A percentile compares a stretch with the other conserved stretches of the same genome.
Conservation (phyloP, 2,888 invertebrate species). For the Punctoribates punctum region DNA sequence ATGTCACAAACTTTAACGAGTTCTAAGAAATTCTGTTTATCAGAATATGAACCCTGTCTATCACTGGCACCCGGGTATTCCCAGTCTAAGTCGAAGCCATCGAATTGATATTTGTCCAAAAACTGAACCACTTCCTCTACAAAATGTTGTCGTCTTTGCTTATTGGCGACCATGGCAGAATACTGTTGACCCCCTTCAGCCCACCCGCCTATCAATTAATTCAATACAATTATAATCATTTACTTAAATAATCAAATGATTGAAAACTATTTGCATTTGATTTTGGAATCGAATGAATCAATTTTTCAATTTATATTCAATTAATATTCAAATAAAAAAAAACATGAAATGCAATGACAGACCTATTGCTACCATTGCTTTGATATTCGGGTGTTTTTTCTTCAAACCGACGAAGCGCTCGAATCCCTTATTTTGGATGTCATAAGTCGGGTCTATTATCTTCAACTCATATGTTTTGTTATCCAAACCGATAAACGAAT, state of each 20-base stretch:
- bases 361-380: conserved; percentile 76
- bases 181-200: conserved; percentile 84
- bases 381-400: conserved; percentile 66
- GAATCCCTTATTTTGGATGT: conserved; percentile 71
- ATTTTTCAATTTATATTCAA: too few relatives aligned
- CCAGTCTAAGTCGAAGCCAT: conserved; percentile 55
- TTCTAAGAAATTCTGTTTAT: conserved; percentile 72
- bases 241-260: too few relatives aligned
- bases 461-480: conserved; percentile 48
- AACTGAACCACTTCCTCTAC: conserved; percentile 64
- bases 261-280: too few relatives aligned
- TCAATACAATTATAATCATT: too few relatives aligned
- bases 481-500: conserved; percentile 48
- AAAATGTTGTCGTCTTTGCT: conserved; percentile 66
- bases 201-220: conserved; percentile 62
- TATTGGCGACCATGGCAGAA: conserved; percentile 71
- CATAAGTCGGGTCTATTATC: conserved; percentile 59
- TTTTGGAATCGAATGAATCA: too few relatives aligned
- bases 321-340: too few relatives aligned
- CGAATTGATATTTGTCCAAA: conserved; percentile 52
- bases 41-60: conserved; percentile 59
- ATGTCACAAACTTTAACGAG: conserved; percentile 57
- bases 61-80: conserved; percentile 56
- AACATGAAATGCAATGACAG: too few relatives aligned
- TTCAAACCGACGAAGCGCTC: conserved; percentile 71